phyloP scores from a whole-genome alignment of 2,888 invertebrate species.

The Halictus quadricinctus region DNA sequence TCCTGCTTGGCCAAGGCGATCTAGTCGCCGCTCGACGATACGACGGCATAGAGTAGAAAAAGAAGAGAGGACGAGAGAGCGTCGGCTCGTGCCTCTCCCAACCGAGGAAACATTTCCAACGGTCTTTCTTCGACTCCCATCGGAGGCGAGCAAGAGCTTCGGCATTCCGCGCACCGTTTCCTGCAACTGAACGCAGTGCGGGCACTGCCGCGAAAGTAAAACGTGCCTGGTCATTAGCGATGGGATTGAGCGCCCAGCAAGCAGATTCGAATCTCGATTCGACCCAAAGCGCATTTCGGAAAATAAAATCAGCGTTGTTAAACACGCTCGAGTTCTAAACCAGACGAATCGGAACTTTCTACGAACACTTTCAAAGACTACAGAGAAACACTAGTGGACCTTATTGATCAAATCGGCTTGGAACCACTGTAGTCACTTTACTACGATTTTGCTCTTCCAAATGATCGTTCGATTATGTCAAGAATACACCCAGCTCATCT shows the following conservation, averaged over 20 bases:
- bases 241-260: not conserved
- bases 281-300: not conserved
- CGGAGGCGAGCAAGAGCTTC: conserved; percentile 18
- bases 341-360: not conserved
- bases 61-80: conserved; percentile 31
- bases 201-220: conserved; percentile 66
- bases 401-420: not conserved
- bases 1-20: conserved; percentile 73
- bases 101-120: conserved; percentile 49
- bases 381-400: not conserved
- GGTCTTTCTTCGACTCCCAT: conserved; percentile 25
- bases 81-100: conserved; percentile 39
- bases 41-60: conserved; percentile 20
- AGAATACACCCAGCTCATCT: not conserved
- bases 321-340: not conserved
- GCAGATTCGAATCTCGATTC: not conserved
- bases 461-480: not conserved
- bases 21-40: conserved; percentile 57
- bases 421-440: not conserved
- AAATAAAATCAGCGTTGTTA: not conserved
- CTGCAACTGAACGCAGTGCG: conserved; percentile 19
- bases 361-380: not conserved
- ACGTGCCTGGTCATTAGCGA: conserved; percentile 41
- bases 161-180: conserved; percentile 39
- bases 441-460: not conserved